Base-by-base conservation (phyloP, 1,140 invertebrate species). In the Cydia amplana region DNA sequence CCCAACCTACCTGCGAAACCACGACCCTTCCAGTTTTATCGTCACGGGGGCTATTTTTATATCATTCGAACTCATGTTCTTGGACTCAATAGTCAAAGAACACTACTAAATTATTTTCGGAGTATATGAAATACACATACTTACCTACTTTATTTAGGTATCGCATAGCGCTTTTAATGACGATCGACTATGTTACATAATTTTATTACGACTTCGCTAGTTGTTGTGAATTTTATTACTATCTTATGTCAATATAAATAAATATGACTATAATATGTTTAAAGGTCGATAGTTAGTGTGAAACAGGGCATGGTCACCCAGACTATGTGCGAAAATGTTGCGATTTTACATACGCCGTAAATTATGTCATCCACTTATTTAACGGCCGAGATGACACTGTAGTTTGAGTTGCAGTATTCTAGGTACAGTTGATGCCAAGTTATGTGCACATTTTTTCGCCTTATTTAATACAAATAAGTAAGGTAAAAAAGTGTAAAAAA, bases 1-100 rank as follows among this genome's bases (percentile, higher is more conserved):
- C 78, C 76, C 83, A 80, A 84, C 82, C 85, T 87, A 87, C 87
- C 87, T 87, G 87, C 74, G 75, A 80, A 82, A 75, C 75, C 78
- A 67, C 63, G 64, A 77, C 79, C 79, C 75, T 83, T 85, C 75
- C 80, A 77, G 51, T 70, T 60, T 67, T 70, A 70, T 70, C 65
- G 65, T 70, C 65, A 70, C 32, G 65, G 65, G 65, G 36, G 65
- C 65, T 70, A 70, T 70, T 70, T 40, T 70, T 70, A 43, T 70
- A 70, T 70, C 65, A 40, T 16, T 70, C 28, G 65, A 36, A 70
- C 12, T 70, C 65, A 14, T 70, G 65, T 70, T 18, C 65, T 36
- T 18, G n/a, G 7, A 36, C 16, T 18, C n/a, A n/a, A 70, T 46
- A 43, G 32, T n/a, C n/a, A n/a, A n/a, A n/a, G n/a, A n/a, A 36